Base-by-base conservation (phyloP, 2,113 vertebrate species). In the Buteo buteo region DNA sequence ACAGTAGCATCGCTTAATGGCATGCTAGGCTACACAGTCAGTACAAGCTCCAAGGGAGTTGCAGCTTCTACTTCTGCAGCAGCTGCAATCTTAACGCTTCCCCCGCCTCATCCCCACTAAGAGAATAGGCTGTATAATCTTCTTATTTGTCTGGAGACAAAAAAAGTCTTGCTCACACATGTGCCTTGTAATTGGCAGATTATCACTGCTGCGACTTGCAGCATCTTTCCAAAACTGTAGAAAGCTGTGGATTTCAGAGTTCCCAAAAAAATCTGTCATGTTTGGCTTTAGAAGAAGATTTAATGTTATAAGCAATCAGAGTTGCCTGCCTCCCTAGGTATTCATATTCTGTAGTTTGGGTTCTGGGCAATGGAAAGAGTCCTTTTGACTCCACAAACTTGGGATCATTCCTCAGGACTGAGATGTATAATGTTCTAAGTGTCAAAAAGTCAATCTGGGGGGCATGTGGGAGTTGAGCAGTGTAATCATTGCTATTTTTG, bases 401-500 rank as follows among this genome's bases (percentile, higher is more conserved):
- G 34, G 64, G 19, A 64, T 94, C 26, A 7, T 93, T 81, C 44
- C 77, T 73, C 17, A 22, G 52, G 44, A 69, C 52, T 82, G 59
- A 49, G 38, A n/a, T 62, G 32, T 64, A 1, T 58, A 24, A 73
- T 50, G 24, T 62, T 92, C 11, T 61, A 29, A 3, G 7, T 65
- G 74, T 91, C 70, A 93, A 38, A 83, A 88, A 93, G 78, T 77
- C 86, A 57, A 45, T 34, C 26, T 79, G 69, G 21, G 11, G 20
- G 11, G 32, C 0, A 0, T 50, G 70, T 91, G 49, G 78, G 85
- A 86, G 72, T 52, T 71, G 52, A 91, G 16, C 62, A 62, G 42
- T 77, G 28, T 89, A 83, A 73, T 86, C 83, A 31, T 36, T 90
- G 74, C 84, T 94, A 62, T 91, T 96, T 93, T 82, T 79, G 34